Percentiles rank a stretch among this genome's conserved stretches.
Evolutionary conservation across 2,113 vertebrate species (phyloP).

Genomic region (Xenopus borealis): DNA sequence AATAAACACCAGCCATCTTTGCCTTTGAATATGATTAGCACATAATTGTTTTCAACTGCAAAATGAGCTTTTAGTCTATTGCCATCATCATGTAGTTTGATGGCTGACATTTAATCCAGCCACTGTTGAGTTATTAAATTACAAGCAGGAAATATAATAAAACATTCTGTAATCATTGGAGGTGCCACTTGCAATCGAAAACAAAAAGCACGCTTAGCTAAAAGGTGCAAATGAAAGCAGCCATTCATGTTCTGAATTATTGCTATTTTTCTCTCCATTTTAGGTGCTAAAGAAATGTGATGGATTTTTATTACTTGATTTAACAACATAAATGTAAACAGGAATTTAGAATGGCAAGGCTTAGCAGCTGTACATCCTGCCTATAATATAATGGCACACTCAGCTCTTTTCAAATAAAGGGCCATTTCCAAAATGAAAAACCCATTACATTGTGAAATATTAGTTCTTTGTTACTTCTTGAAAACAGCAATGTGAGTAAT

Average conservation of each 20-base stretch:
- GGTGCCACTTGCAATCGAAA: neutral
- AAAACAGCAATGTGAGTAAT: slow-evolving; percentile 58
- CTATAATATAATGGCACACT: slow-evolving; percentile 43
- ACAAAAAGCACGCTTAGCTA: neutral
- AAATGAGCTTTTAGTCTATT: too few species aligned
- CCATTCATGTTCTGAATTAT: slow-evolving; percentile 4
- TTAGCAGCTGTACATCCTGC: slow-evolving; percentile 32
- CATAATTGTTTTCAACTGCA: too few species aligned
- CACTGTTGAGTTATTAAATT: too few species aligned
- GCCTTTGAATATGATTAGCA: too few species aligned
- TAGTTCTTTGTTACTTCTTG: slow-evolving; percentile 59
- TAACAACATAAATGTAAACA: slow-evolving; percentile 49
- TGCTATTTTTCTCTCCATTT: neutral
- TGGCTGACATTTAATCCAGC: too few species aligned
- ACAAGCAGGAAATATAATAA: neutral
- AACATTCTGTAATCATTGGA: neutral
- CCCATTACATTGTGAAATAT: slow-evolving; percentile 50
- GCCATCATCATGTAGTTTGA: neutral
- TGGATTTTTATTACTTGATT: slow-evolving; percentile 27
- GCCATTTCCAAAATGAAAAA: slow-evolving; percentile 51
- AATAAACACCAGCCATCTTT: too few species aligned
- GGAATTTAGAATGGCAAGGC: slow-evolving; percentile 31
- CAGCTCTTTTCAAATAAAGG: slow-evolving; percentile 48
- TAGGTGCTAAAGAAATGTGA: slow-evolving; percentile 16
- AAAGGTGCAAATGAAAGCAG: slow-evolving; percentile 29